Evolutionary conservation across 2,797 vertebrate species (phyloP).

Genomic region (Tapera naevia): DNA sequence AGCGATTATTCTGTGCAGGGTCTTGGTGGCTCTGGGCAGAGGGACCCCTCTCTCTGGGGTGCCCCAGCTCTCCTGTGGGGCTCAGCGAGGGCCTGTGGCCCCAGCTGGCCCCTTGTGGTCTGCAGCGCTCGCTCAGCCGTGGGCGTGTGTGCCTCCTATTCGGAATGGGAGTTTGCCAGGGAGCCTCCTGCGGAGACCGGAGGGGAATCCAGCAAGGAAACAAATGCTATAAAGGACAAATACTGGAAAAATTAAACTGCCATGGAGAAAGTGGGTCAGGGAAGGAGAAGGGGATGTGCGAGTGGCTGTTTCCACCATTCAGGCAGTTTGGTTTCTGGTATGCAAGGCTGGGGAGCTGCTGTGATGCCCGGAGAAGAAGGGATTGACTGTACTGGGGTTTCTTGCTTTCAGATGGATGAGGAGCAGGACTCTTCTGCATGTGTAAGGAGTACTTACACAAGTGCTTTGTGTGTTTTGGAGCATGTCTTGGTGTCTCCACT

Average conservation of each 20-base stretch:
- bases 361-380: background rate
- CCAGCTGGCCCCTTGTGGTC: background rate
- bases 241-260: background rate
- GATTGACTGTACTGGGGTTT: background rate
- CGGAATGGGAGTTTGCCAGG: background rate
- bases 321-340: background rate
- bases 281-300: background rate
- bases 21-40: background rate
- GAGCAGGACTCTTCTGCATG: background rate
- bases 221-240: background rate
- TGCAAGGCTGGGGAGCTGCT: background rate
- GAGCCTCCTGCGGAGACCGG: background rate
- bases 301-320: background rate
- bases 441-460: background rate
- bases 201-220: background rate
- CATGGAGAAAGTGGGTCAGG: background rate
- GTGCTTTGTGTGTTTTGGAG: background rate
- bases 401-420: background rate
- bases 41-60: background rate
- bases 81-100: background rate
- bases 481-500: background rate
- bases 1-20: no score
- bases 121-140: accelerated
- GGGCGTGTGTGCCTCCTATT: slow-evolving; percentile 29
- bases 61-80: background rate